Base-by-base conservation (phyloP, 37 sponge, comb jelly and placozoan species). In the Aphrocallistes beatrix region DNA sequence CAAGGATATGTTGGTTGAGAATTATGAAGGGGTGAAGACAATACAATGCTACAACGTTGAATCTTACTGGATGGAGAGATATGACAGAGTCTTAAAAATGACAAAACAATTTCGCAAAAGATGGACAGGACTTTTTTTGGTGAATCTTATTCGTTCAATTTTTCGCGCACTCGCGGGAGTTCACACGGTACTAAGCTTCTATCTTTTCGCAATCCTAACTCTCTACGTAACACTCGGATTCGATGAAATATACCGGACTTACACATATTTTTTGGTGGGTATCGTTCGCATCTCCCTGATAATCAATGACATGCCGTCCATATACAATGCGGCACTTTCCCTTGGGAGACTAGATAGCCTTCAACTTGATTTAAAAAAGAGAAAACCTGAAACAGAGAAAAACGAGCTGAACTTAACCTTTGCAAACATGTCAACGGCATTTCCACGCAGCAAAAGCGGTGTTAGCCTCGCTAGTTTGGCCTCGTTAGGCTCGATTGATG, bases 21-120 rank as follows among this genome's bases (percentile, higher is more conserved):
- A 60, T 60, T 60, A 60, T 30, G 75, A 60, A 60, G 75, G 75
- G 10, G 10, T 60, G 21, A 60, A 1, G 32, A 60, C 75, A 19
- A 60, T 60, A 60, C 75, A 60, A 30, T 60, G 75, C 75, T 60
- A 60, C 75, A 60, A 60, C 21, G n/a, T 60, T 25, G 28, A 60
- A 60, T 19, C 75, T 6, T 60, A 60, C n/a, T 60, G 75, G 75
- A 3, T 60, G 75, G 75, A 60, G 34, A 60, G 75, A 60, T 60
- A 60, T 28, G 75, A 60, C 34, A 21, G 21, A 60, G 10, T 19
- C 32, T 21, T 60, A 60, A 60, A 21, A 21, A 60, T 60, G 25
- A 19, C 75, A 6, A 60, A 60, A 60, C 21, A 19, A 60, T 60
- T 60, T 30, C 25, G 34, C 32, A 21, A 60, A 32, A 60, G n/a